Evolutionary conservation across 1,140 invertebrate species (phyloP).

Genomic region (Thereuonema tuberculata): DNA sequence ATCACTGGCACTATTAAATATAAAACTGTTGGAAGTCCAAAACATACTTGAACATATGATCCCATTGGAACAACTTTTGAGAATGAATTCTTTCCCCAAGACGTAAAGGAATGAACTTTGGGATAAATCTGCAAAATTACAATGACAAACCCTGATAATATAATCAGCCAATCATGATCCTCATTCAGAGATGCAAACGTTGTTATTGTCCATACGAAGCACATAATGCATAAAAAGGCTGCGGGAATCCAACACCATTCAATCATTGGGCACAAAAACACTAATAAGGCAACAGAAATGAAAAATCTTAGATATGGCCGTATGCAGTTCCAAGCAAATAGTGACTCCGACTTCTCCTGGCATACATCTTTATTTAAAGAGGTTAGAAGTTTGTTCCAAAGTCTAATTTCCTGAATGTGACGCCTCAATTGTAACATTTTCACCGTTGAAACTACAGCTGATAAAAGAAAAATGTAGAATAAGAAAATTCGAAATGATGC

Average conservation of each 20-base stretch:
- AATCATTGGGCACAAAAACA: background rate
- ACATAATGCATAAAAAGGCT: background rate
- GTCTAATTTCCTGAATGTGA: background rate
- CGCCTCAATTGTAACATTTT: background rate
- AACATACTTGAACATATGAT: background rate
- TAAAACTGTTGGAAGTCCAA: background rate
- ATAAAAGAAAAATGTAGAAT: background rate
- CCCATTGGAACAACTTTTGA: background rate
- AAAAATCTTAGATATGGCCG: background rate
- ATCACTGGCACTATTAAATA: background rate
- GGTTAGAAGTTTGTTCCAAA: background rate
- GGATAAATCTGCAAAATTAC: background rate
- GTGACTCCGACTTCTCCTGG: background rate
- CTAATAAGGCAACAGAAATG: background rate
- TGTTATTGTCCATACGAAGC: background rate
- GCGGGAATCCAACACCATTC: background rate
- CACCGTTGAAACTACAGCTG: background rate
- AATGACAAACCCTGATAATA: background rate
- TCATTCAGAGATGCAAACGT: background rate
- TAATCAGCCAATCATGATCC: background rate
- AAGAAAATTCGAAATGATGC: background rate
- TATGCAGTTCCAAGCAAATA: background rate
- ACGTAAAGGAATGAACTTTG: background rate
- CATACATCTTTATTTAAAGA: background rate
- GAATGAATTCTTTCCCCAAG: background rate